Evolutionary conservation across 2,113 vertebrate genomes (phyloP).

Genomic region (Oreochromis tanganicae): DNA sequence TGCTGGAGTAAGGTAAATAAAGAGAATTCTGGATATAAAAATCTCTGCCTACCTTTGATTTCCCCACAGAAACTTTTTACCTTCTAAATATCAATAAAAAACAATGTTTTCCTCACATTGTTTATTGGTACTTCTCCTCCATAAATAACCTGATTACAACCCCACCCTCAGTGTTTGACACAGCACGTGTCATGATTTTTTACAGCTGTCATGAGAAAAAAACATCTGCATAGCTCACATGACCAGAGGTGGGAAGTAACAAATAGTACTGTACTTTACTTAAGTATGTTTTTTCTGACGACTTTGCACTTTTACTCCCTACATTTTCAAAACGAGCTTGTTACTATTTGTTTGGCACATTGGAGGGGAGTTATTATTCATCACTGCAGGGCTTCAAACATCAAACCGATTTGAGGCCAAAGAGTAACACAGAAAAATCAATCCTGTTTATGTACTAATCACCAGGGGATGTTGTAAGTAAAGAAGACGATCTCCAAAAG

Average conservation of each 20-base stretch:
- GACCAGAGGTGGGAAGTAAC: no score
- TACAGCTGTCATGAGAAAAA: background rate
- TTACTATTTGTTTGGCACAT: no score
- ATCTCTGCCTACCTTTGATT: background rate
- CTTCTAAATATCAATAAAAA: background rate
- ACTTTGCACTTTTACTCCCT: background rate
- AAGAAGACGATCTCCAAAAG: no score
- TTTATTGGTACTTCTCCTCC: accelerated
- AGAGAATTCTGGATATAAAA: background rate
- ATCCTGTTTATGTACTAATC: no score
- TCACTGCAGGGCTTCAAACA: no score
- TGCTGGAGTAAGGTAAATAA: accelerated
- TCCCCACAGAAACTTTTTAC: background rate
- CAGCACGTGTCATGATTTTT: background rate
- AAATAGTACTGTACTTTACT: background rate
- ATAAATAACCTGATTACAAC: background rate
- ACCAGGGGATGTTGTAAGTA: no score
- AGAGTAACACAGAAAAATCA: no score
- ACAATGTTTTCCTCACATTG: background rate
- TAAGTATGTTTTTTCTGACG: background rate
- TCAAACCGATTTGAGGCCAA: no score
- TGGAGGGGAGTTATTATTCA: no score
- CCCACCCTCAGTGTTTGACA: background rate
- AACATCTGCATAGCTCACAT: background rate
- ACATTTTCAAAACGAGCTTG: no score